Conservation (phyloP, 2,113 vertebrate genomes). For the Chamaetylas fuelleborni region DNA sequence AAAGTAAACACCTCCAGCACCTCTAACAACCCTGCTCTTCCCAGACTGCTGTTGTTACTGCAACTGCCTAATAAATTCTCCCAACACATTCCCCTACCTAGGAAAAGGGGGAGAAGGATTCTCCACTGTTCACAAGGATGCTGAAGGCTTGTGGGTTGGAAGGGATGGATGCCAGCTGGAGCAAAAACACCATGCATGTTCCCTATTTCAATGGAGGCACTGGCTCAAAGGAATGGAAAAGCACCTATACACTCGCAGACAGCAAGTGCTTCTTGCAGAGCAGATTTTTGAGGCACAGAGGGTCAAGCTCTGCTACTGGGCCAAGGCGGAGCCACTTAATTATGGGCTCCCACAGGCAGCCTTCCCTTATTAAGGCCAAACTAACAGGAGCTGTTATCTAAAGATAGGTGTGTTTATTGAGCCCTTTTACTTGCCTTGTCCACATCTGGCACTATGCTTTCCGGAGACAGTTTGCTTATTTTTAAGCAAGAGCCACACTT, state of each 20-base stretch:
- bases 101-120: background rate
- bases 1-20: background rate
- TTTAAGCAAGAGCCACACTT: background rate
- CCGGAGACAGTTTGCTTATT: background rate
- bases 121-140: background rate
- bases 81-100: background rate
- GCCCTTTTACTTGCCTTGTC: background rate
- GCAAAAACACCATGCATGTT: background rate
- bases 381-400: background rate
- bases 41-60: background rate
- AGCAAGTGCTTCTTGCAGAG: background rate
- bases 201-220: background rate
- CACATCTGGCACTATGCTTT: background rate
- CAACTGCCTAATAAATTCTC: background rate
- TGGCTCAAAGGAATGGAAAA: background rate
- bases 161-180: background rate
- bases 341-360: background rate
- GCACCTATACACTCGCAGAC: rapidly evolving
- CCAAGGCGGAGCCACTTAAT: background rate
- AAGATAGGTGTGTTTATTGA: background rate
- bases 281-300: background rate
- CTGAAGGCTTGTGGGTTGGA: background rate
- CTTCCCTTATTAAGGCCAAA: background rate
- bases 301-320: background rate
- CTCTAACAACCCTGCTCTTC: background rate